Conservation (phyloP, 2,888 invertebrate species). For the Thereva unica region DNA sequence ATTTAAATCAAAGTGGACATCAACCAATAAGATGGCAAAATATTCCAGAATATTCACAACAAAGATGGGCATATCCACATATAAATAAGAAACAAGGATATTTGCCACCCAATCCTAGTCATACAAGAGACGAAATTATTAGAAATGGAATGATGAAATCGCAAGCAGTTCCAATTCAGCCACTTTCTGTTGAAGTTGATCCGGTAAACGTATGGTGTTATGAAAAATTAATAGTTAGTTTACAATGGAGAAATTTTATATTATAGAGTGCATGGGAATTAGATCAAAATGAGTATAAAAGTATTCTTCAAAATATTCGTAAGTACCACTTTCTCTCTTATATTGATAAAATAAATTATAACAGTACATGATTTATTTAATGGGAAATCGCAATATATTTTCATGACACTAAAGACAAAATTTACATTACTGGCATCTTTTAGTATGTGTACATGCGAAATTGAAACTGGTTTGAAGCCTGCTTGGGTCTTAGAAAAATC, state of each 20-base stretch:
- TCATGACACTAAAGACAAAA: too few species aligned
- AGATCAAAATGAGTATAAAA: slow-evolving; percentile 43
- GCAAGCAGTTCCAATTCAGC: slow-evolving; percentile 56
- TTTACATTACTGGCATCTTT: too few species aligned
- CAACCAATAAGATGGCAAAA: slow-evolving; percentile 16
- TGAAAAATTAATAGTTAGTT: slow-evolving; percentile 10
- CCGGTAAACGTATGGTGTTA: slow-evolving; percentile 61
- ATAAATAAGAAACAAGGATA: background rate
- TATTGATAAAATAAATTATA: background rate
- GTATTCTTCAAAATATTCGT: slow-evolving; percentile 43
- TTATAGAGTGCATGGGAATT: slow-evolving; percentile 68
- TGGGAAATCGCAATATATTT: too few species aligned
- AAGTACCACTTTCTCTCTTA: slow-evolving; percentile 39
- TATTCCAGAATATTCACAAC: background rate
- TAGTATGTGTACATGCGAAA: too few species aligned
- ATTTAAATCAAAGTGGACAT: slow-evolving; percentile 32
- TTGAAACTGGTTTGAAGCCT: too few species aligned
- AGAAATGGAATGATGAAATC: slow-evolving; percentile 52
- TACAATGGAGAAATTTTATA: background rate
- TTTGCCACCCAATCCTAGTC: too few species aligned
- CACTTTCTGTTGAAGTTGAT: slow-evolving; percentile 70
- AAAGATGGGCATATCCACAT: background rate
- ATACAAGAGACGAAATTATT: slow-evolving; percentile 51
- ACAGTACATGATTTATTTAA: background rate
- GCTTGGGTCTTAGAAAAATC: too few species aligned